These are phyloP conservation scores for Agriopis aurantiaria DNA, from an alignment of 2,888 invertebrate species.

Conservation along the genomic window DNA sequence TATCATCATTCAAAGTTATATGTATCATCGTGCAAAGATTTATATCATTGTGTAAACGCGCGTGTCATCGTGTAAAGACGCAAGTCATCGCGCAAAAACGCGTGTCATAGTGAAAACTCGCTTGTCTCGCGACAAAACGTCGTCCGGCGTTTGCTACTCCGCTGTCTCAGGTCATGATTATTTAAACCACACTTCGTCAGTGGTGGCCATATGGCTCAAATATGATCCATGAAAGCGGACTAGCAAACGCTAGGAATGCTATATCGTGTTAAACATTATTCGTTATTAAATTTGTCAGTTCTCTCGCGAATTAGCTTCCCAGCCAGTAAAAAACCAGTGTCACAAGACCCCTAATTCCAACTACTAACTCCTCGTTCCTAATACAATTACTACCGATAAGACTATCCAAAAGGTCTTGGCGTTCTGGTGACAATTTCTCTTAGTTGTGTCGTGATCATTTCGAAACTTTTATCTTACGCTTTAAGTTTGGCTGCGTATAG, in stretches of 20 bases:
- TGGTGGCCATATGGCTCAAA: too few species aligned
- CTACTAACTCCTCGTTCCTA: constrained; percentile 40
- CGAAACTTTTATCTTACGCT: constrained; percentile 65
- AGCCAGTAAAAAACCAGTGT: constrained; percentile 59
- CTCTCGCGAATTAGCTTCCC: constrained; percentile 69
- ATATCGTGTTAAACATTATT: constrained; percentile 61
- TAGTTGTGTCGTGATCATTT: constrained; percentile 59
- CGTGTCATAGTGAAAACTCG: too few species aligned
- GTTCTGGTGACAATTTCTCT: constrained; percentile 56
- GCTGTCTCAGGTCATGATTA: too few species aligned
- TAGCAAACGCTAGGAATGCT: constrained; percentile 38
- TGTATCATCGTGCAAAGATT: too few species aligned
- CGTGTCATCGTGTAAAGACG: too few species aligned
- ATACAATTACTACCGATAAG: constrained; percentile 33
- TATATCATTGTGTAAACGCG: too few species aligned
- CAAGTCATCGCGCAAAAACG: too few species aligned
- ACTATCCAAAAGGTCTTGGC: constrained; percentile 47
- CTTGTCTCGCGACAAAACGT: too few species aligned
- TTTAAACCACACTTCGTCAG: too few species aligned
- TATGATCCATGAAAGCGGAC: too few species aligned
- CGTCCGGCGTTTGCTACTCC: too few species aligned
- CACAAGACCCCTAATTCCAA: constrained; percentile 47
- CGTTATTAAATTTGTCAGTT: constrained; percentile 76
- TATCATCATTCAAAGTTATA: too few species aligned
- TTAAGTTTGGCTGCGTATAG: constrained; percentile 48